phyloP scores from a whole-genome alignment of 2,888 invertebrate genomes.

The Morpho deidamia region DNA sequence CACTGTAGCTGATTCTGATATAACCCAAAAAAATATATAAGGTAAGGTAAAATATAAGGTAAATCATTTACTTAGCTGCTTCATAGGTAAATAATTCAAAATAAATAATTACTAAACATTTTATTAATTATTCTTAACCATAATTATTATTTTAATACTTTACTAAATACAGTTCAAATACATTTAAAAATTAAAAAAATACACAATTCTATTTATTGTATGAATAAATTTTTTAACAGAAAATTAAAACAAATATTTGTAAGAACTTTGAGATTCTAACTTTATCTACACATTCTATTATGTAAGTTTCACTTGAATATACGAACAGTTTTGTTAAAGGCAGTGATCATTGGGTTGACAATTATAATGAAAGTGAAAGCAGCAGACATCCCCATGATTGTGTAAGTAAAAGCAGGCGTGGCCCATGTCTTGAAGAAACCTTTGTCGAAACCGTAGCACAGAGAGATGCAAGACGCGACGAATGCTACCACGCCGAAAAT shows the following conservation, averaged over 20 bases:
- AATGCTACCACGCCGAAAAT: slow-evolving; percentile 48
- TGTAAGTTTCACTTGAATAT: neutral
- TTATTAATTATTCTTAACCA: too few species aligned
- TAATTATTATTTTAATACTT: too few species aligned
- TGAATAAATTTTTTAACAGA: neutral
- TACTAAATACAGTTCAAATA: too few species aligned
- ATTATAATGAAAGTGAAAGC: slow-evolving; percentile 41
- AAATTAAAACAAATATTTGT: neutral
- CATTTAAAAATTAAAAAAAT: too few species aligned
- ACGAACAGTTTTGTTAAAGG: slow-evolving; percentile 33
- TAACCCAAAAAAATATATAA: too few species aligned
- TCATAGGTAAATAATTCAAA: too few species aligned
- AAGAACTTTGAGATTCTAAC: slow-evolving; percentile 9
- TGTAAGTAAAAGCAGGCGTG: slow-evolving; percentile 28
- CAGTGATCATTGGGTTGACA: slow-evolving; percentile 41
- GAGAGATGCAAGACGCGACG: slow-evolving; percentile 35
- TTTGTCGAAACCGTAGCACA: slow-evolving; percentile 50
- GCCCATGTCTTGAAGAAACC: slow-evolving; percentile 41
- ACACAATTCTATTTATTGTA: too few species aligned
- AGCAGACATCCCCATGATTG: slow-evolving; percentile 38
- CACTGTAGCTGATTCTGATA: too few species aligned
- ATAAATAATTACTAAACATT: too few species aligned
- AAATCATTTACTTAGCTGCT: too few species aligned
- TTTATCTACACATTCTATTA: too few species aligned
- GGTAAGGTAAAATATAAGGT: too few species aligned